These are phyloP conservation scores for Gallinago undulata DNA, from an alignment of 2,113 vertebrate genomes.

Conservation along the genomic window DNA sequence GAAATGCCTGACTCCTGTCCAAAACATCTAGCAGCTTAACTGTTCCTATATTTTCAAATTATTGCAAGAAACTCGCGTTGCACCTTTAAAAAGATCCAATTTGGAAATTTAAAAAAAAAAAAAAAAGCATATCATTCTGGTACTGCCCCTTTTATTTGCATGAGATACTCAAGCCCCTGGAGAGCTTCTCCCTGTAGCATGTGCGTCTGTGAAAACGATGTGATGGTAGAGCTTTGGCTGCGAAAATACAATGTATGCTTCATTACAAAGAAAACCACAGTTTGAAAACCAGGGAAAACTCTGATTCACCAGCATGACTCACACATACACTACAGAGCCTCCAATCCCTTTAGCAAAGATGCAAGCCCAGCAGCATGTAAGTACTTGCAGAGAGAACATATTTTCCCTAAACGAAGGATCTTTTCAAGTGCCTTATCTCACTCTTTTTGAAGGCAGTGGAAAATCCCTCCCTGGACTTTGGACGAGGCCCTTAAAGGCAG, in stretches of 20 bases:
- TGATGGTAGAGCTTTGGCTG: constrained; percentile 31
- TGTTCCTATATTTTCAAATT: not conserved
- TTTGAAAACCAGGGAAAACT: constrained; percentile 47
- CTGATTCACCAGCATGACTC: constrained; percentile 77
- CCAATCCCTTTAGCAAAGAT: constrained; percentile 37
- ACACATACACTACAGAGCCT: constrained; percentile 26
- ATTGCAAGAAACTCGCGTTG: not conserved
- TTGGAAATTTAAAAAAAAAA: not conserved
- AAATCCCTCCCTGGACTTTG: not conserved
- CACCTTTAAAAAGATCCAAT: not conserved
- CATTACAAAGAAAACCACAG: constrained; percentile 72
- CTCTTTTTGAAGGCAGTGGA: not conserved
- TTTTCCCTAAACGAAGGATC: constrained; percentile 35
- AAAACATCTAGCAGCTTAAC: not conserved
- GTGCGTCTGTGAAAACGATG: not conserved
- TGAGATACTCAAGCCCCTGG: not conserved
- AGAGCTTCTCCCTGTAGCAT: not conserved
- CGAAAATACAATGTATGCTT: constrained; percentile 57
- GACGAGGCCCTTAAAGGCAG: not conserved
- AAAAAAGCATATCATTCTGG: not conserved
- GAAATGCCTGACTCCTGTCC: not conserved
- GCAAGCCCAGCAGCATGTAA: constrained; percentile 45
- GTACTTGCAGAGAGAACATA: constrained; percentile 50
- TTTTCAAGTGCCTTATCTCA: constrained; percentile 47
- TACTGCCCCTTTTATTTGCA: not conserved